Evolutionary conservation across 1,140 invertebrate species (phyloP), one percentile per base, ranked within the genome.

Genomic region (Halesus radiatus): DNA sequence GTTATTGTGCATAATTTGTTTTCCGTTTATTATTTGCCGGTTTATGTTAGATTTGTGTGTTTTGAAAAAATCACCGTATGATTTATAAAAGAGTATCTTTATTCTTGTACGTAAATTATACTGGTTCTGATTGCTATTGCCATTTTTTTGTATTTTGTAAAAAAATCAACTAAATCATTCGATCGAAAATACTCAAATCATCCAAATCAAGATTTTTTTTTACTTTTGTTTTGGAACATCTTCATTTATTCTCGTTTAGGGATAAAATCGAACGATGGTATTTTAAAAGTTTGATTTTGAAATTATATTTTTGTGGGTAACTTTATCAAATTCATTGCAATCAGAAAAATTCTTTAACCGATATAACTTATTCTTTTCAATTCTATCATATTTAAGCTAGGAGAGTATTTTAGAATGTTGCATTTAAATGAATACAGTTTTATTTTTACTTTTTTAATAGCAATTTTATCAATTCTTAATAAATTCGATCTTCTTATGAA

Each of bases 101-200:
- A 54, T 80, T 53, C 84, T 86, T 86, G 85, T 87, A 84, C 87
- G 88, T 89, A 90, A 90, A 90, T 90, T 89, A 88, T 88, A 89
- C 88, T 88, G 89, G 89, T 90, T 90, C 87, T 90, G 89, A 89
- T 90, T 89, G 76, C 77, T 76, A 60, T 60, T 62, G 13, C 20
- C 26, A 26, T 18, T 66, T 60, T 23, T 77, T 50, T 77, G 20
- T 70, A 56, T 78, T 77, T 45, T 45, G 22, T 18, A 16, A 72
- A 64, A 64, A 20, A 45, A 45, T 45, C 37, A 45, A 13, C 1
- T 37, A 37, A 37, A 45, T 45, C 37, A 29, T 22, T 64, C 7
- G n/a, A 22, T 22, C 54, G 16, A 56, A 56, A 56, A 56, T 18
- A n/a, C 54, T 20, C 54, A 45, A 45, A 45, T 45, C 37, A 54